Evolutionary conservation across 1,140 invertebrate species (phyloP), one percentile per base, ranked within the genome.

Genomic region (Calliphora vicina): DNA sequence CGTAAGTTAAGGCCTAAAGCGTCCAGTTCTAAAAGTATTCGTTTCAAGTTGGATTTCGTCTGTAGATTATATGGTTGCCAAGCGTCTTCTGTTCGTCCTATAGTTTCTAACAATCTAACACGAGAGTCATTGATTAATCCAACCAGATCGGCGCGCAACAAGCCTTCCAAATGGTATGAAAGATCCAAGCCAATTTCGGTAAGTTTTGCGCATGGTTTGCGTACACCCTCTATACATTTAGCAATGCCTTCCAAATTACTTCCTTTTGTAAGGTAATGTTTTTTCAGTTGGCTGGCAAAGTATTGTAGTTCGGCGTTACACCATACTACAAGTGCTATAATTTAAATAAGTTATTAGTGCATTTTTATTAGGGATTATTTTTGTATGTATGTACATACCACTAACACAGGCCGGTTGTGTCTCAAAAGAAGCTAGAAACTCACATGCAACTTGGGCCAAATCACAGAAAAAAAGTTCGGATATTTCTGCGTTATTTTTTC

Each of bases 261-360:
- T 91, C 98, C 97, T 17, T 97, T 96, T 85, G 96, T 96, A 89
- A 99, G 98, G 23, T 99, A 95, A 91, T 99, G 97, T 87, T 94
- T 97, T 86, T 94, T 94, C 90, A 95, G 95, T 94, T 94, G 96
- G 91, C 92, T 94, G 89, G 93, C 97, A 88, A 96, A 95, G 91
- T 94, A 93, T 88, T 94, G 95, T 72, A 99, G 91, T 91, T 99
- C 97, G 84, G 94, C 93, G 86, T 95, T 96, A 84, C 95, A 95
- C 98, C 98, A 99, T 1, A 98, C 95, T 84, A 98, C 94, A 85
- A 98, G 95, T 84, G 96, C 97, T 96, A 88, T 72, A 92, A 61
- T 81, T 1, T 26, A 42, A 57, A 57, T 17, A 13, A 29, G 15
- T 8, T 29, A 15, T 15, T 6, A 76, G 6, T 17, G 4, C 1